phyloP scores from a whole-genome alignment of 2,797 vertebrate genomes.

The Lepilemur septentrionalis region DNA sequence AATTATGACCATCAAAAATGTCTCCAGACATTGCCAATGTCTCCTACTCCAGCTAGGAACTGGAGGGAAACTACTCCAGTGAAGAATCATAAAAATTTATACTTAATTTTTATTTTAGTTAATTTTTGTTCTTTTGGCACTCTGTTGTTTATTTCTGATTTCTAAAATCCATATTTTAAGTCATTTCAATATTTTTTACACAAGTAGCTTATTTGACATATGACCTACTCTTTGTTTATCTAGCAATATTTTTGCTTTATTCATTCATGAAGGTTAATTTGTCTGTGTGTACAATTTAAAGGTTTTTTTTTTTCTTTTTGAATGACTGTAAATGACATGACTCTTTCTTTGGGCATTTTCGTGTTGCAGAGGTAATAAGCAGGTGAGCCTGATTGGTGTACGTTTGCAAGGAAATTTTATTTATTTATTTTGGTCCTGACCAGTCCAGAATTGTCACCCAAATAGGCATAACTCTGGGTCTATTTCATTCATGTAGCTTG shows the following conservation, averaged over 20 bases:
- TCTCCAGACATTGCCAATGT: too few species aligned
- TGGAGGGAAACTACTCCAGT: too few species aligned
- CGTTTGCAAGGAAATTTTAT: background rate
- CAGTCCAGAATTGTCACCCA: background rate
- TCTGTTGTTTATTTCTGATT: background rate
- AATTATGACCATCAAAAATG: too few species aligned
- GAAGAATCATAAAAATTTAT: too few species aligned
- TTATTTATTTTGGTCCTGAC: background rate
- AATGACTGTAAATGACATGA: background rate
- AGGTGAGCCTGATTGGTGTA: background rate
- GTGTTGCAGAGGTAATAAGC: background rate
- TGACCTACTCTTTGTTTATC: background rate
- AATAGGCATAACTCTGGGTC: background rate
- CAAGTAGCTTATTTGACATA: background rate
- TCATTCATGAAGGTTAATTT: background rate
- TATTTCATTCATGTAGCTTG: background rate
- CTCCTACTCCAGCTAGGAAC: too few species aligned
- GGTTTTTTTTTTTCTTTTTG: background rate
- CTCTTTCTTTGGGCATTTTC: background rate
- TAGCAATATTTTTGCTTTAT: background rate
- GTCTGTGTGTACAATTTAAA: background rate
- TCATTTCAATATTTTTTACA: background rate
- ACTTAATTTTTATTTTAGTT: background rate
- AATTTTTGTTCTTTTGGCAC: background rate
- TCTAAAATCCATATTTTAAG: background rate